These are phyloP conservation scores for Falco rusticolus DNA, from an alignment of 2,797 vertebrate genomes.

Conservation along the genomic window DNA sequence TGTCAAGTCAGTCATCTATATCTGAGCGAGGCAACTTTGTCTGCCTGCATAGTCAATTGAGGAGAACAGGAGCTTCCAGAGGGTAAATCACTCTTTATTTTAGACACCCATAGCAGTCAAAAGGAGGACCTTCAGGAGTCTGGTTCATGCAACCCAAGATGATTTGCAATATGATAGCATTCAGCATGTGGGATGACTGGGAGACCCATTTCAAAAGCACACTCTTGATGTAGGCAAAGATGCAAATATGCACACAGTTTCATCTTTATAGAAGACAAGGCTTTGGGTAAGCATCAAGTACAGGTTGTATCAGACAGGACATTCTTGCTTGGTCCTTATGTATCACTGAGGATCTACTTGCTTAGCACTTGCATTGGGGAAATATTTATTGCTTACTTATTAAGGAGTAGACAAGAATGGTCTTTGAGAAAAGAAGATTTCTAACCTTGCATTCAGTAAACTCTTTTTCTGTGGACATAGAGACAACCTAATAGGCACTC, in stretches of 20 bases:
- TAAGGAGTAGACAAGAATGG: neutral
- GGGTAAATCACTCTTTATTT: neutral
- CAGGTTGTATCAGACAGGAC: neutral
- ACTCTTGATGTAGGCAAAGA: neutral
- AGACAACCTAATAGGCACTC: neutral
- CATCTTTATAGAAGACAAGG: neutral
- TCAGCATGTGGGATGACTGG: neutral
- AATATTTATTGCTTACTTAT: neutral
- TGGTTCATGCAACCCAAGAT: neutral
- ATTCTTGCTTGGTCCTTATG: neutral
- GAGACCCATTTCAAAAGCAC: neutral
- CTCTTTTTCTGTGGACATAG: neutral
- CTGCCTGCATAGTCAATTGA: neutral
- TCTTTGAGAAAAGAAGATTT: neutral
- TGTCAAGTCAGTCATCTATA: neutral
- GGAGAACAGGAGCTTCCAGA: neutral
- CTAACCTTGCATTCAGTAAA: neutral
- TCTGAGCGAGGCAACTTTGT: neutral
- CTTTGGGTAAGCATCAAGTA: neutral
- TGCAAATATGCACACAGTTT: neutral
- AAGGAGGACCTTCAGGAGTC: neutral
- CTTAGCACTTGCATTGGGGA: neutral
- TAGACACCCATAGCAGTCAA: neutral
- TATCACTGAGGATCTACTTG: neutral
- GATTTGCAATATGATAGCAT: neutral